Conservation (phyloP, 2,113 vertebrate species). For the Eretmochelys imbricata region DNA sequence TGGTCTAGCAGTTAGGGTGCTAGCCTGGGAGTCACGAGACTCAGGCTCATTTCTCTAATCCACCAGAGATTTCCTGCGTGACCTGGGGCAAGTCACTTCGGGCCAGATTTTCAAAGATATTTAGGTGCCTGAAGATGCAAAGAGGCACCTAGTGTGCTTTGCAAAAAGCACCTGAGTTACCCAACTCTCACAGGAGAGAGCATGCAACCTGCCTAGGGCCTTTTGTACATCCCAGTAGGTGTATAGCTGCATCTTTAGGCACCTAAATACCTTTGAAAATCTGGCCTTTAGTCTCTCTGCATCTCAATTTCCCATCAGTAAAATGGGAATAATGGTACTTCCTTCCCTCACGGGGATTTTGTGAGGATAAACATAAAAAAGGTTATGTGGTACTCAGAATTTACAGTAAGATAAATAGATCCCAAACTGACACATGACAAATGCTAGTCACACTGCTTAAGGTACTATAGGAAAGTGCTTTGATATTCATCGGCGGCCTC, state of each 20-base stretch:
- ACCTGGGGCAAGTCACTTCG: not conserved
- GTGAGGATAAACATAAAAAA: not conserved
- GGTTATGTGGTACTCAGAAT: not conserved
- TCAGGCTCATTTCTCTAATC: too few relatives aligned
- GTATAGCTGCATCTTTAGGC: not conserved
- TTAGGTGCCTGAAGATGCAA: not conserved
- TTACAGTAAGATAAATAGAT: not conserved
- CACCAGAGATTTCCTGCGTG: not conserved
- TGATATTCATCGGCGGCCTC: not conserved
- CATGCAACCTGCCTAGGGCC: not conserved
- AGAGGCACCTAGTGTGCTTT: not conserved
- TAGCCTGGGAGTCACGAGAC: too few relatives aligned
- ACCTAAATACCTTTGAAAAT: not conserved
- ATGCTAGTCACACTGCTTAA: not conserved
- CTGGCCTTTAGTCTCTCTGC: not conserved
- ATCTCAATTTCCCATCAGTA: not conserved
- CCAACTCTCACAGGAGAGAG: not conserved
- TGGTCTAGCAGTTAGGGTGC: too few relatives aligned
- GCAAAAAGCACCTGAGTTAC: not conserved
- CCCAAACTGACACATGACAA: not conserved
- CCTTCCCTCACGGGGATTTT: not conserved
- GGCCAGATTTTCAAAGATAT: not conserved
- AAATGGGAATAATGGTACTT: not conserved
- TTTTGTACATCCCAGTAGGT: not conserved
- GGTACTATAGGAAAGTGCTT: not conserved